These are phyloP conservation scores for Petrocephalus schoutedeni DNA, from an alignment of 2,797 vertebrate genomes.

Conservation along the genomic window DNA sequence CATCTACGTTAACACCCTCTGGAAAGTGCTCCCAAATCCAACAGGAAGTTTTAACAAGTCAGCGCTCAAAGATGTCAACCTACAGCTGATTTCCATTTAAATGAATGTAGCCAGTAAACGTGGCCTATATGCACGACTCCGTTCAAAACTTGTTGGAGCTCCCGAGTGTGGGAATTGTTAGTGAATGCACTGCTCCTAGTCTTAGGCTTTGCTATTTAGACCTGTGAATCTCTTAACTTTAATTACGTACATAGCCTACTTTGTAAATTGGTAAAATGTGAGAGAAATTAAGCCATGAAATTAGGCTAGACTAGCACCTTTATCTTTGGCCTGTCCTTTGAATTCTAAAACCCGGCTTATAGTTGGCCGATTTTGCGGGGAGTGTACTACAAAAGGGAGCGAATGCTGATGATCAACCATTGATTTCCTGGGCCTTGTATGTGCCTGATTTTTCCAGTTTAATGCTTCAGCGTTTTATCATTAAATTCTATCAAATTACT, in stretches of 20 bases:
- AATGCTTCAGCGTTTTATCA: neutral
- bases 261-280: neutral
- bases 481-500: neutral
- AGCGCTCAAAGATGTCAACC: neutral
- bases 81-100: neutral
- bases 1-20: neutral
- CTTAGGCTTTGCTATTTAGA: neutral
- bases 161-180: neutral
- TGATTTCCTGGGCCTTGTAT: neutral
- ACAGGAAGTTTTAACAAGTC: neutral
- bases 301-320: neutral
- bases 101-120: neutral
- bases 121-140: neutral
- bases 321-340: neutral
- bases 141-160: neutral
- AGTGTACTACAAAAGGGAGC: neutral
- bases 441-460: neutral
- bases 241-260: neutral
- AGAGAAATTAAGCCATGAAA: neutral
- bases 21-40: neutral
- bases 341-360: neutral
- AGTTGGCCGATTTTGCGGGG: neutral
- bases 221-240: neutral
- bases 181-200: neutral
- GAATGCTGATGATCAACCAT: neutral